Percentiles rank a stretch among this genome's conserved stretches.
These are phyloP conservation scores for Actias luna DNA, from an alignment of 2,888 invertebrate genomes.

Conservation along the genomic window DNA sequence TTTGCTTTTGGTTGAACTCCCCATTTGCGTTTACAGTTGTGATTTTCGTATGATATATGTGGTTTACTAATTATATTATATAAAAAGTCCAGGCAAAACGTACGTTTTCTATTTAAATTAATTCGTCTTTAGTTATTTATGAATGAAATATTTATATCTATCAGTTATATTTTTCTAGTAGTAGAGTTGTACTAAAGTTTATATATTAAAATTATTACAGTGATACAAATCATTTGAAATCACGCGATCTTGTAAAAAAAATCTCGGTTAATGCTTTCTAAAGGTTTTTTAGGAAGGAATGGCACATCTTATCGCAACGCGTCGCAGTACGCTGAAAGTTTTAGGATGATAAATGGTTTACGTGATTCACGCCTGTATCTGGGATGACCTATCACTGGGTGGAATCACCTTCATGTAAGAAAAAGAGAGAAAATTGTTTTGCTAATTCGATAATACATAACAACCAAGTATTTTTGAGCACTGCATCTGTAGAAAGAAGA, in stretches of 20 bases:
- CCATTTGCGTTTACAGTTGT: too few species aligned
- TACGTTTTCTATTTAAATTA: too few species aligned
- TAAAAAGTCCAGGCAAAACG: too few species aligned
- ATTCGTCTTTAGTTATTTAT: too few species aligned
- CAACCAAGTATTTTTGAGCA: neutral
- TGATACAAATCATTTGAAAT: neutral
- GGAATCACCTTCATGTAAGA: conserved; percentile 7
- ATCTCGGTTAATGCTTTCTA: conserved; percentile 21
- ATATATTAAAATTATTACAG: too few species aligned
- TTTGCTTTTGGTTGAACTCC: too few species aligned
- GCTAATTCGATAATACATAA: neutral
- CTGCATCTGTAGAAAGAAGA: neutral
- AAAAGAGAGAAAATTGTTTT: neutral
- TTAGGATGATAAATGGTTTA: conserved; percentile 54
- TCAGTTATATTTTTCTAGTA: too few species aligned
- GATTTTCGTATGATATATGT: too few species aligned
- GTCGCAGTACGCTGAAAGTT: conserved; percentile 45
- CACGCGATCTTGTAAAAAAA: conserved; percentile 14
- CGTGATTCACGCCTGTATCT: conserved; percentile 44
- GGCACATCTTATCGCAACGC: conserved; percentile 43
- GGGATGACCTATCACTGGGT: conserved; percentile 2
- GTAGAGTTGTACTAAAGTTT: too few species aligned
- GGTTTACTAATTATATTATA: too few species aligned
- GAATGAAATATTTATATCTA: too few species aligned
- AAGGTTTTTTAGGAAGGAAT: conserved; percentile 27